Evolutionary conservation across 2,888 invertebrate species (phyloP).

Genomic region (Dryobotodes eremita): DNA sequence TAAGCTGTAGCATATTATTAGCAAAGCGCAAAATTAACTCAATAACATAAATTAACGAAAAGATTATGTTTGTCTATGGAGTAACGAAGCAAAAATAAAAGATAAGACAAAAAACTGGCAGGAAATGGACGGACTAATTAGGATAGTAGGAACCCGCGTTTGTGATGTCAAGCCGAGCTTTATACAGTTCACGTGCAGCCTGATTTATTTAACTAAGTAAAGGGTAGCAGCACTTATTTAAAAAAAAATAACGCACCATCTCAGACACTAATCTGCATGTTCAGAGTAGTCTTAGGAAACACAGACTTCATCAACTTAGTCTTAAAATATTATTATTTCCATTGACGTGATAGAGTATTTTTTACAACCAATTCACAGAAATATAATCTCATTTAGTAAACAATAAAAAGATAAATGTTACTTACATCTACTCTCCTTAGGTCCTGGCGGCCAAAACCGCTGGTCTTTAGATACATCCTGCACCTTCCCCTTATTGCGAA

Average conservation of each 20-base stretch:
- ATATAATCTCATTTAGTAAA: too few species aligned
- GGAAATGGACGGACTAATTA: neutral
- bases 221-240: neutral
- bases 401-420: constrained; percentile 39
- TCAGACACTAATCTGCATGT: neutral
- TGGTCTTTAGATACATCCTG: constrained; percentile 67
- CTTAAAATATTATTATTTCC: neutral
- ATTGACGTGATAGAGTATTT: neutral
- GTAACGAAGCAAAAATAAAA: neutral
- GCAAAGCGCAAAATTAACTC: neutral
- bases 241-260: neutral
- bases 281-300: neutral
- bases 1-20: neutral
- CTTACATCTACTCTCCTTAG: constrained; percentile 87
- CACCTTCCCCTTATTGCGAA: constrained; percentile 33
- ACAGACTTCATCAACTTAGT: neutral
- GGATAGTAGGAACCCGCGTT: neutral
- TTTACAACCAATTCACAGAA: neutral
- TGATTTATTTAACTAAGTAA: neutral
- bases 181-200: neutral
- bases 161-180: neutral
- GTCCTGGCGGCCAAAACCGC: constrained; percentile 81
- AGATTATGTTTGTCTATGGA: neutral
- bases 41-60: neutral
- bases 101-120: neutral